Conservation (phyloP, 1,140 invertebrate genomes). For the Mesaphorura yosii region DNA sequence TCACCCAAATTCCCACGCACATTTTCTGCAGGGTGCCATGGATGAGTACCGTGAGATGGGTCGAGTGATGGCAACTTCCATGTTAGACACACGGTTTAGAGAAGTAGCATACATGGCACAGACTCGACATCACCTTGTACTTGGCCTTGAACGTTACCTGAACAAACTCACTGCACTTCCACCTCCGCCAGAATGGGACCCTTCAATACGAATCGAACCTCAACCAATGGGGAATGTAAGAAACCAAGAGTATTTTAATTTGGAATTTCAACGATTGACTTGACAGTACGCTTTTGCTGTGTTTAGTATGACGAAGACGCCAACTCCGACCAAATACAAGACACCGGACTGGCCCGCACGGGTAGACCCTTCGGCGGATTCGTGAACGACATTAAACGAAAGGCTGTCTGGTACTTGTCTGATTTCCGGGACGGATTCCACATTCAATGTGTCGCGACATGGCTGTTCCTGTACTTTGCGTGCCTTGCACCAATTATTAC, state of each 20-base stretch:
- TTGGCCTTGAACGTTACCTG: constrained; percentile 37
- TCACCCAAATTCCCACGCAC: neutral
- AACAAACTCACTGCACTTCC: constrained; percentile 37
- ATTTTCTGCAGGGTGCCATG: constrained; percentile 12
- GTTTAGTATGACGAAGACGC: constrained; percentile 34
- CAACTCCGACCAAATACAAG: constrained; percentile 33
- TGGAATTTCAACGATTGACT: neutral
- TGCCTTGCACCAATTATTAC: constrained; percentile 39
- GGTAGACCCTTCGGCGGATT: constrained; percentile 36
- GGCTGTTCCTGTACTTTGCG: constrained; percentile 41
- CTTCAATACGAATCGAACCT: neutral
- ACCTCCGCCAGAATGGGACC: constrained; percentile 27
- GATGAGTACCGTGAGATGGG: constrained; percentile 34
- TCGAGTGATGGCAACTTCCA: constrained; percentile 35
- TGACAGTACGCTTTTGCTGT: neutral
- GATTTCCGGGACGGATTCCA: constrained; percentile 38
- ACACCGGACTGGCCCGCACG: constrained; percentile 23
- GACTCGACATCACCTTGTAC: constrained; percentile 34
- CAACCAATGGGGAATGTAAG: neutral
- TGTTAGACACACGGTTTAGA: constrained; percentile 37
- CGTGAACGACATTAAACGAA: constrained; percentile 35
- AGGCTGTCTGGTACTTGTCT: constrained; percentile 33
- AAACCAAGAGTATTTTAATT: neutral
- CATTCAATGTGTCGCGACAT: constrained; percentile 37
- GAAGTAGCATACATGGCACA: constrained; percentile 32